Evolutionary conservation across 2,797 vertebrate genomes (phyloP).

Genomic region (Mormyrus hasselquistii): DNA sequence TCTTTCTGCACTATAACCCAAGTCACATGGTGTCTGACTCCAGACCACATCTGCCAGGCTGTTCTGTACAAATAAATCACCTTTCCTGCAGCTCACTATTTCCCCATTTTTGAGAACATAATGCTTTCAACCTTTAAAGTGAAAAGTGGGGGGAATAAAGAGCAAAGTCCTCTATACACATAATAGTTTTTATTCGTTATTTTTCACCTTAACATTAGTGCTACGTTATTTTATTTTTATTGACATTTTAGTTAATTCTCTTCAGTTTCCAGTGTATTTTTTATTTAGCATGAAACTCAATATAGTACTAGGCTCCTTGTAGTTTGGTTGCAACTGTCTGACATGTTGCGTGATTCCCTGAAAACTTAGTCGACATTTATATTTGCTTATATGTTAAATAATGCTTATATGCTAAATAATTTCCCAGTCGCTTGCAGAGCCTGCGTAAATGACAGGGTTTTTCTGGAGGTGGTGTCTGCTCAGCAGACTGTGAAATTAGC

Average conservation of each 20-base stretch:
- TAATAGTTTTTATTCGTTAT: not conserved
- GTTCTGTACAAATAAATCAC: conserved; percentile 5
- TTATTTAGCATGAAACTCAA: not conserved
- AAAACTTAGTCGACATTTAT: not conserved
- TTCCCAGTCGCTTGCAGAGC: not conserved
- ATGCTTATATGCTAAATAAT: conserved; percentile 8
- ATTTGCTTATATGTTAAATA: not conserved
- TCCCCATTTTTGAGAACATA: conserved; percentile 3
- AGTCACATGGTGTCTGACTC: not conserved
- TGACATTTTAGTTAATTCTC: not conserved
- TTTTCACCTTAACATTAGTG: not conserved
- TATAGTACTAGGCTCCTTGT: not conserved
- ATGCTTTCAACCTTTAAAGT: not conserved
- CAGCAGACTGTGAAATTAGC: conserved; percentile 12
- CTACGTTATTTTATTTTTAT: not conserved
- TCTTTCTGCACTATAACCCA: conserved; percentile 26
- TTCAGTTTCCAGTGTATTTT: not conserved
- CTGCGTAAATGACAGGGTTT: not conserved
- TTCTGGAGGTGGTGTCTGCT: not conserved
- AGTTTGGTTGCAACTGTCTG: not conserved
- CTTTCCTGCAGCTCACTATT: not conserved
- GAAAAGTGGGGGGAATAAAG: not conserved
- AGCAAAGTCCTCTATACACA: not conserved
- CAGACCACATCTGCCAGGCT: not conserved
- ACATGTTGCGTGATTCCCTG: not conserved